Base-by-base conservation (phyloP, 2,113 vertebrate genomes). In the Xerus inauris region DNA sequence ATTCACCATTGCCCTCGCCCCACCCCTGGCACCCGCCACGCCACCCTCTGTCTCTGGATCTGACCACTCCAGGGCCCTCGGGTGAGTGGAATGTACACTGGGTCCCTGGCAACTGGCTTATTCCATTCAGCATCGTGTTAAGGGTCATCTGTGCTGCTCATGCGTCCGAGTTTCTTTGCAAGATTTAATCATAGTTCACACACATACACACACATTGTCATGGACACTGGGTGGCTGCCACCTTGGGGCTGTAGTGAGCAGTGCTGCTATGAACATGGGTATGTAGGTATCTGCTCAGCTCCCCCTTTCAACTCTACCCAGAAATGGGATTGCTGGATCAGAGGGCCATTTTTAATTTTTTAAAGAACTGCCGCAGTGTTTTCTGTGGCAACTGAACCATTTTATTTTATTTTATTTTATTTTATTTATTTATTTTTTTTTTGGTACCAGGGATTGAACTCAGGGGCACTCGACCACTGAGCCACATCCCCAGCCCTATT, bases 81-180 rank as follows among this genome's bases (percentile, higher is more conserved):
- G 0, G 5, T 1, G 6, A 24, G 45, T 8, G 72, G n/a, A 12
- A 13, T 28, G 4, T 32, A 0, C 5, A 1, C 8, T 1, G 51
- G 88, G 47, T n/a, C 47, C 17, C 51, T 2, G 26, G 35, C 11
- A 77, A 49, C 40, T 8, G 28, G 84, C 77, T 94, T 32, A 14
- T 19, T 45, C 54, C 38, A 38, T 17, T 24, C 0, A 8, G 69
- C 20, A 9, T 20, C 8, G 3, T 9, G 20, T 32, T 69, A 4
- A 14, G 1, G 3, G 42, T 32, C 59, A 47, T 22, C 24, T 62
- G 30, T 2, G 47, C 47, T 17, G 77, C 4, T 67, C 19, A 9
- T 30, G 10, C 35, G 51, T 30, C 35, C 42, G 32, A n/a, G 64
- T n/a, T 51, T 79, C 81, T 57, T 83, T 87, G 62, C 5, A 26